These are phyloP conservation scores for Percopsis transmontana DNA, from an alignment of 2,113 vertebrate species.

Conservation along the genomic window DNA sequence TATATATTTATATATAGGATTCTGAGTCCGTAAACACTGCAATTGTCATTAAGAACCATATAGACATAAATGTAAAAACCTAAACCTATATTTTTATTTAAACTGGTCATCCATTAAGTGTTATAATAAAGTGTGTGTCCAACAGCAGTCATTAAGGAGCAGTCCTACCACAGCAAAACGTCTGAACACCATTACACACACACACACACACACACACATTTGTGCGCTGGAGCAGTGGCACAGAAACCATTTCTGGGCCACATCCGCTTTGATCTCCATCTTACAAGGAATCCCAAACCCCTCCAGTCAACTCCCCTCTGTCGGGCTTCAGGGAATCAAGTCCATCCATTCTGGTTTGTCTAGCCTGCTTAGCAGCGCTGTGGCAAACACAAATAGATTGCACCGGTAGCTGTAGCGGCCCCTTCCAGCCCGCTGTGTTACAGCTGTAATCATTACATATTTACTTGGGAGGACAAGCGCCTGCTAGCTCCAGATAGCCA, in stretches of 20 bases:
- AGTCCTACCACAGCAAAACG: neutral
- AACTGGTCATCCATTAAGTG: no score
- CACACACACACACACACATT: conserved; percentile 9
- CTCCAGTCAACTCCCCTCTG: conserved; percentile 48
- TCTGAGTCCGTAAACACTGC: conserved; percentile 19
- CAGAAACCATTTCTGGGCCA: conserved; percentile 37
- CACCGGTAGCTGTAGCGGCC: conserved; percentile 53
- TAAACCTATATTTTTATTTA: no score
- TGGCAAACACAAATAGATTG: conserved; percentile 80
- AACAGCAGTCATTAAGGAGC: neutral
- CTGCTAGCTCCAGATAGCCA: conserved; percentile 70
- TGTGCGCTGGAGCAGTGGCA: conserved; percentile 11
- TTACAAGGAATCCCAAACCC: conserved; percentile 46
- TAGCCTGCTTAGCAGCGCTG: conserved; percentile 75
- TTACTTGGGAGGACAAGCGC: conserved; percentile 79
- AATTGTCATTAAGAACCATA: neutral
- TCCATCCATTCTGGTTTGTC: conserved; percentile 79
- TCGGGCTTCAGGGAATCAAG: conserved; percentile 44
- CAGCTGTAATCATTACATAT: conserved; percentile 85
- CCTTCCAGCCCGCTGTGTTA: conserved; percentile 65
- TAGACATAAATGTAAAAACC: no score
- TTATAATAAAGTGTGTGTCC: no score
- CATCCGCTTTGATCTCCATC: conserved; percentile 50
- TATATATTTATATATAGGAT: no score
- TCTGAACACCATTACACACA: conserved; percentile 10